Evolutionary conservation across 2,113 vertebrate species (phyloP).

Genomic region (Antigone vipio): DNA sequence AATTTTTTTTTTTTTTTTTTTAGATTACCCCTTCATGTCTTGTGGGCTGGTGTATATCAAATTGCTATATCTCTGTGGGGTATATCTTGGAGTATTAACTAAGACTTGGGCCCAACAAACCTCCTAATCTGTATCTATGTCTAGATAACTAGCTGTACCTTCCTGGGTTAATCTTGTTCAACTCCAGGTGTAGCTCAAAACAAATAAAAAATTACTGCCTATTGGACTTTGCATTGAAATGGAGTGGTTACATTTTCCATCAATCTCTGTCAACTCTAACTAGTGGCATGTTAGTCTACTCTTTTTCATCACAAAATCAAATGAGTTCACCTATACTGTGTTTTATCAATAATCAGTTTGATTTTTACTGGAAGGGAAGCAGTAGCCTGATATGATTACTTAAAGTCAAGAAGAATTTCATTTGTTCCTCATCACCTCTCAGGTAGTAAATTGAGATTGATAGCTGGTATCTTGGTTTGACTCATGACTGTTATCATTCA

Average conservation of each 20-base stretch:
- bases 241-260: neutral
- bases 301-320: neutral
- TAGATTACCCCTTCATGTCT: neutral
- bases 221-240: neutral
- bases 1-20: neutral
- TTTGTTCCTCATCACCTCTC: neutral
- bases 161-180: neutral
- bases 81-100: neutral
- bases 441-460: neutral
- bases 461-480: neutral
- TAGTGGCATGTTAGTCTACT: neutral
- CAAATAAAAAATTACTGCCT: neutral
- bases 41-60: neutral
- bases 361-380: neutral
- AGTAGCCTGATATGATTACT: neutral
- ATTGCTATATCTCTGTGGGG: neutral
- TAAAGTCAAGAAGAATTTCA: neutral
- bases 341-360: neutral
- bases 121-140: neutral
- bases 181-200: neutral
- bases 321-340: neutral
- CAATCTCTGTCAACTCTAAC: neutral
- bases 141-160: neutral
- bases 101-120: neutral
- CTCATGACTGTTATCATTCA: neutral